Evolutionary conservation across 92 coral and sea anemone genomes (phyloP).

Genomic region (Galaxea fascicularis): DNA sequence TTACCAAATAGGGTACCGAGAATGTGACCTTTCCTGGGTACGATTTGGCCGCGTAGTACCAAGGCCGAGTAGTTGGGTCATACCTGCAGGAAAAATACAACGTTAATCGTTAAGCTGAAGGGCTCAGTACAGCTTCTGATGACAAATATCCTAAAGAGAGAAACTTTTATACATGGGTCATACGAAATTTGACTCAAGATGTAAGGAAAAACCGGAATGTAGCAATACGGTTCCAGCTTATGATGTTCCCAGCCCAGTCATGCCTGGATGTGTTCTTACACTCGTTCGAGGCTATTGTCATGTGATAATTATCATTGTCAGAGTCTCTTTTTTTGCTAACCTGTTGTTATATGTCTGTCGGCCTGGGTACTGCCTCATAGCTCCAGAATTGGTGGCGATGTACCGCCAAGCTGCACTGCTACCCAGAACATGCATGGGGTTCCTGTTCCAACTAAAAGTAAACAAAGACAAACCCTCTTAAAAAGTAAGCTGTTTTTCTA

Average conservation of each 20-base stretch:
- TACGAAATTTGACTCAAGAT: too few relatives aligned
- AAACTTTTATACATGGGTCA: too few relatives aligned
- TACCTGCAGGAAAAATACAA: conserved; percentile 53
- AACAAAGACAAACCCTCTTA: too few relatives aligned
- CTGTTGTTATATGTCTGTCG: conserved; percentile 89
- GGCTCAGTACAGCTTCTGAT: background rate
- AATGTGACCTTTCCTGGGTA: conserved; percentile 85
- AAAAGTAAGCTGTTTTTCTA: too few relatives aligned
- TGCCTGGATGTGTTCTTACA: background rate
- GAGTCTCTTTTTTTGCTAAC: conserved; percentile 22
- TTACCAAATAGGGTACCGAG: conserved; percentile 85
- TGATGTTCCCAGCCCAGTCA: background rate
- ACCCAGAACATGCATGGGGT: conserved; percentile 87
- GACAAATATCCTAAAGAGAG: too few relatives aligned
- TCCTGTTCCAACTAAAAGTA: conserved; percentile 77
- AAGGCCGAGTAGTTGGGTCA: conserved; percentile 89
- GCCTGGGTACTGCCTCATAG: conserved; percentile 93
- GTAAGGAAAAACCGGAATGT: too few relatives aligned
- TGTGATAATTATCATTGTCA: background rate
- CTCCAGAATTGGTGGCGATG: conserved; percentile 91
- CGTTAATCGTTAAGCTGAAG: background rate
- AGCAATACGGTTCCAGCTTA: too few relatives aligned
- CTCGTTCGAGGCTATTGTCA: background rate
- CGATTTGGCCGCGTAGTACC: conserved; percentile 89
- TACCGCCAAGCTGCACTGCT: conserved; percentile 92